Conservation (phyloP, 2,888 invertebrate genomes). For the Brachylomia viminalis region DNA sequence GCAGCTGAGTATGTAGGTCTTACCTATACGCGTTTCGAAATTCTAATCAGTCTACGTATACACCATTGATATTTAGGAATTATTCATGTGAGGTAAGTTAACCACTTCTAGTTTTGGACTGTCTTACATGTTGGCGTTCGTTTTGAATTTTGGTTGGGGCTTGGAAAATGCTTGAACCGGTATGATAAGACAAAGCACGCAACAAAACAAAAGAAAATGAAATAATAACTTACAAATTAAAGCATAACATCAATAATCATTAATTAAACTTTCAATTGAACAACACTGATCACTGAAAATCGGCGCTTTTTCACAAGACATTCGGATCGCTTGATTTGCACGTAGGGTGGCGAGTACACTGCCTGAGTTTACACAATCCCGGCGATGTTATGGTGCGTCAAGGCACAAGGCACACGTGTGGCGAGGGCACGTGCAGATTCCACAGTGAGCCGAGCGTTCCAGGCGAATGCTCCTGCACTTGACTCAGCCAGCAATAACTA, state of each 20-base stretch:
- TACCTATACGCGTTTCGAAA: constrained; percentile 77
- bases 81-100: constrained; percentile 8
- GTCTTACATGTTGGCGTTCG: background rate
- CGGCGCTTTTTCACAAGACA: constrained; percentile 54
- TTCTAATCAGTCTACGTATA: constrained; percentile 71
- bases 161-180: background rate
- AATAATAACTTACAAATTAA: constrained; percentile 51
- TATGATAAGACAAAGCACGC: constrained; percentile 26
- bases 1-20: constrained; percentile 80
- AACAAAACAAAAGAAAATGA: constrained; percentile 30
- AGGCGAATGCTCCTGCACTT: constrained; percentile 88
- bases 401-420: constrained; percentile 82
- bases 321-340: constrained; percentile 27
- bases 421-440: constrained; percentile 83
- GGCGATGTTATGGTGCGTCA: constrained; percentile 76
- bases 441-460: constrained; percentile 86
- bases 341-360: constrained; percentile 67
- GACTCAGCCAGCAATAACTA: constrained; percentile 79
- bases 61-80: constrained; percentile 43
- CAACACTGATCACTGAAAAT: constrained; percentile 55
- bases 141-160: background rate
- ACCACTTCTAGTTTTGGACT: background rate
- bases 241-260: constrained; percentile 16
- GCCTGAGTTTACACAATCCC: constrained; percentile 66
- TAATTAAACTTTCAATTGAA: constrained; percentile 33